phyloP scores from a whole-genome alignment of 2,888 invertebrate genomes.

The Nezara viridula region DNA sequence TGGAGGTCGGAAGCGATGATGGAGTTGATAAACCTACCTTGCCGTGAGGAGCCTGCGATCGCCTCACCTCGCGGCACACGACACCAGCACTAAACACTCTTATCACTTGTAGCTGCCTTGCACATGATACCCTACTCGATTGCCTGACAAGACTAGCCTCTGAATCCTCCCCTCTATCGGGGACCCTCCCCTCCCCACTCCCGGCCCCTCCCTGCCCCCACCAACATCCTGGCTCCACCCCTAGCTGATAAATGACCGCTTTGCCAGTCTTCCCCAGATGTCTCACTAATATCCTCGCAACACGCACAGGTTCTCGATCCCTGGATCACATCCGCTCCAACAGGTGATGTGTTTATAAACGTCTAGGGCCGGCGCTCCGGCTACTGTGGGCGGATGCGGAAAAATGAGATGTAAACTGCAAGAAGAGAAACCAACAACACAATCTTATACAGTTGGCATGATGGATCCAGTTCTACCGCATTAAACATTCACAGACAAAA shows the following conservation, averaged over 20 bases:
- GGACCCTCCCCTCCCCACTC: constrained; percentile 26
- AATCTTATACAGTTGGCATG: neutral
- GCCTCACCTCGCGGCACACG: constrained; percentile 53
- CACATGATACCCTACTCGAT: constrained; percentile 53
- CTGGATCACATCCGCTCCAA: constrained; percentile 5
- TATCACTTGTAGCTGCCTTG: constrained; percentile 49
- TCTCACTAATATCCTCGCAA: neutral
- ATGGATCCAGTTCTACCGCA: neutral
- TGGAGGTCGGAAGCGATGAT: constrained; percentile 27
- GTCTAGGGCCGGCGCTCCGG: neutral
- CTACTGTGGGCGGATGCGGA: neutral
- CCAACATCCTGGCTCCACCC: neutral
- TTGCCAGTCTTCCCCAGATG: constrained; percentile 7
- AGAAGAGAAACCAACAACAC: neutral
- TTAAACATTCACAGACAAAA: neutral
- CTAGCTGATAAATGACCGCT: constrained; percentile 35
- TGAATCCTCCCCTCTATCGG: constrained; percentile 29
- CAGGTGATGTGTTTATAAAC: constrained; percentile 23
- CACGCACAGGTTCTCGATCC: neutral
- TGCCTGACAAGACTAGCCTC: constrained; percentile 47
- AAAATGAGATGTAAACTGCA: neutral
- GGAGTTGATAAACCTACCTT: constrained; percentile 28
- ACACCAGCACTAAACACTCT: constrained; percentile 57
- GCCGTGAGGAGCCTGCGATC: constrained; percentile 51
- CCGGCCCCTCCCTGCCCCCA: constrained; percentile 21